Percentiles rank a stretch among this genome's conserved stretches.
Conservation (phyloP, 2,888 invertebrate species). For the Drosophila neotestacea region DNA sequence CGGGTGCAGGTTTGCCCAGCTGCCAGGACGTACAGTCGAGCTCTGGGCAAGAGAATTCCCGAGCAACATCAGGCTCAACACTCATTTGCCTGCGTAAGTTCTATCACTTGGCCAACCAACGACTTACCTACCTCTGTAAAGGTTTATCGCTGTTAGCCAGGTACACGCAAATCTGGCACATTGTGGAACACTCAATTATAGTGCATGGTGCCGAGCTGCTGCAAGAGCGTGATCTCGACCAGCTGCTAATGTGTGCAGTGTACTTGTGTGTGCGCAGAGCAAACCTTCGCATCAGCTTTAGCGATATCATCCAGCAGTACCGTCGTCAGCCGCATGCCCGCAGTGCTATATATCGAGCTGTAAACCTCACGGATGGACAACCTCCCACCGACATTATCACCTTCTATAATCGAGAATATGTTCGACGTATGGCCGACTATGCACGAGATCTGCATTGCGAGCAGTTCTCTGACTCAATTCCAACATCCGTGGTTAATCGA, state of each 20-base stretch:
- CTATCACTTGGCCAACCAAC: constrained; percentile 52
- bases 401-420: constrained; percentile 61
- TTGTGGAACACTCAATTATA: constrained; percentile 61
- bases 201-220: constrained; percentile 39
- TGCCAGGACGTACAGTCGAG: constrained; percentile 34
- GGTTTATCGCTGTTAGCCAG: constrained; percentile 32
- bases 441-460: constrained; percentile 26
- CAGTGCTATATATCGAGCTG: constrained; percentile 52
- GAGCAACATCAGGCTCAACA: not conserved
- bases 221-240: constrained; percentile 59
- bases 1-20: constrained; percentile 24
- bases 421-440: constrained; percentile 44
- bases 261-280: constrained; percentile 47
- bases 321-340: constrained; percentile 50
- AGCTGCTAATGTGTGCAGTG: constrained; percentile 63
- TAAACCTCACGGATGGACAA: constrained; percentile 24
- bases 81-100: constrained; percentile 71
- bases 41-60: constrained; percentile 39
- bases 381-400: constrained; percentile 48
- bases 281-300: constrained; percentile 37
- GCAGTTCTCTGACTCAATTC: not conserved
- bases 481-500: not conserved
- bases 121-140: constrained; percentile 49
- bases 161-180: constrained; percentile 57
- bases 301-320: constrained; percentile 58